phyloP scores from a whole-genome alignment of 2,888 invertebrate genomes.

The Oscheius myriophilus region DNA sequence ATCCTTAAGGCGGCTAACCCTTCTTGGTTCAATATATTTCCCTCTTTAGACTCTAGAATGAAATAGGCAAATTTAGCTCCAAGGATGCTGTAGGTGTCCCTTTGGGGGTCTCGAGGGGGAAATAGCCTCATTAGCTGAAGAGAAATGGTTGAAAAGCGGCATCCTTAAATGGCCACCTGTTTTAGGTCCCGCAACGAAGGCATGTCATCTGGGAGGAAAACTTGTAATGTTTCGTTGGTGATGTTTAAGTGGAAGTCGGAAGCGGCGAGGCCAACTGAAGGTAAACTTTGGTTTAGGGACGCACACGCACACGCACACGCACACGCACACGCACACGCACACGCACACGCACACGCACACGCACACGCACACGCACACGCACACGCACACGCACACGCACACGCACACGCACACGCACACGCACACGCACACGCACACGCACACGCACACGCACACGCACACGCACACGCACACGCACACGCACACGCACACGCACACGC shows the following conservation, averaged over 20 bases:
- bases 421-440: too few relatives aligned
- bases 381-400: background rate
- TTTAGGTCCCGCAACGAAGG: slow-evolving; percentile 59
- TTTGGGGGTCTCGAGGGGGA: slow-evolving; percentile 63
- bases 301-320: too few relatives aligned
- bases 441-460: background rate
- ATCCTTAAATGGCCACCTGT: slow-evolving; percentile 31
- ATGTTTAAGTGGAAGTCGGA: slow-evolving; percentile 50
- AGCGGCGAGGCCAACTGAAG: slow-evolving; percentile 42
- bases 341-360: too few relatives aligned
- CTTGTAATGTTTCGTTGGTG: slow-evolving; percentile 57
- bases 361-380: background rate
- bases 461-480: too few relatives aligned
- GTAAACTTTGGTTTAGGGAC: background rate
- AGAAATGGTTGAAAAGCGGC: background rate
- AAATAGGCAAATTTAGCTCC: slow-evolving; percentile 67
- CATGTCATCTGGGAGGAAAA: slow-evolving; percentile 69
- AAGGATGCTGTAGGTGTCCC: slow-evolving; percentile 67
- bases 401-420: too few relatives aligned
- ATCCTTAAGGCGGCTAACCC: slow-evolving; percentile 45
- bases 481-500: too few relatives aligned
- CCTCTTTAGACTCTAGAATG: slow-evolving; percentile 55
- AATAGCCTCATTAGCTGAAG: slow-evolving; percentile 57
- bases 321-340: too few relatives aligned
- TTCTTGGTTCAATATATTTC: slow-evolving; percentile 49